Evolutionary conservation across 2,113 vertebrate genomes (phyloP), one percentile per base, ranked within the genome.

Genomic region (Manacus vitellinus): DNA sequence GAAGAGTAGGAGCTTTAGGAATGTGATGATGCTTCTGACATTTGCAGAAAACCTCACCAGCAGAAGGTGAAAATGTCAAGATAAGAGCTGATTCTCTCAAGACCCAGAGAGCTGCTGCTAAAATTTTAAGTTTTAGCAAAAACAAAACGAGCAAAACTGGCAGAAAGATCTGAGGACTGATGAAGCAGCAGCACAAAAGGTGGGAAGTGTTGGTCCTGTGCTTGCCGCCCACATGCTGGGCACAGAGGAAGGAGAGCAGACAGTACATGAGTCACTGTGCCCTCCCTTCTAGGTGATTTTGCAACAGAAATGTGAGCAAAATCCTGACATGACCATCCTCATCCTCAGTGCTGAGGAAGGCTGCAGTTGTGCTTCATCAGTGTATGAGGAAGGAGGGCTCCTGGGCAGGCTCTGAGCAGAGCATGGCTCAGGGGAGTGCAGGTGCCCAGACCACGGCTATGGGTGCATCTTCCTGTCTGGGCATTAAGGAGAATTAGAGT

Each of bases 321-420:
- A 54, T 58, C 96, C 92, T 3, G n/a, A 47, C n/a, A 44, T 79
- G 0, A 63, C 94, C 19, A 23, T 90, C 46, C 71, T 97, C 39
- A 66, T 96, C 5, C 8, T 86, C 85, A 82, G 94, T 82, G 76
- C 93, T 35, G 82, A 58, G 2, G 70, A 94, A 2, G 97, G 97
- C 56, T 89, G 71, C n/a, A 22, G 88, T n/a, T 85, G 46, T 1
- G 95, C 96, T 54, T 97, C 97, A 74, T 93, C 97, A 11, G 31
- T 79, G 12, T 83, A 76, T 4, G 62, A 77, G 44, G 79, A 81
- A 3, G 97, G 97, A 31, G 97, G 96, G 55, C 55, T 97, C 78
- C 58, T 97, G 92, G 97, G 97, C 27, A 95, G 90, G 67, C 96
- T 93, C 79, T 46, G 62, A 13, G 96, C 96, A 18, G 95, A 66